These are phyloP conservation scores for Cryptotermes secundus DNA, from an alignment of 1,140 invertebrate species.

Conservation along the genomic window DNA sequence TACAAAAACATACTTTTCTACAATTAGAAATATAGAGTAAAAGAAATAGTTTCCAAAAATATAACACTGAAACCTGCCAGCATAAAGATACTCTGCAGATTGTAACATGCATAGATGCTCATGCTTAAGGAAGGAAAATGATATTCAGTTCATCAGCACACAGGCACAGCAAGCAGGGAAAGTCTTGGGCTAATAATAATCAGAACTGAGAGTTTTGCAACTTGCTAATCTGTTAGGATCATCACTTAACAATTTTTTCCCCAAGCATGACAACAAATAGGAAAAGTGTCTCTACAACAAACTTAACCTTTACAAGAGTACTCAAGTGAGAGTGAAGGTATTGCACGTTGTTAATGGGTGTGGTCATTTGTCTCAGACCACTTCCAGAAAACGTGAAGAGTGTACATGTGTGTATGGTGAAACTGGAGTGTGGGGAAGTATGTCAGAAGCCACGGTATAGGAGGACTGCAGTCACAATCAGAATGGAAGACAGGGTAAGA, in stretches of 20 bases:
- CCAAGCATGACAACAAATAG: too few relatives aligned
- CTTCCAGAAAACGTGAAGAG: too few relatives aligned
- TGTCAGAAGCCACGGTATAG: constrained; percentile 36
- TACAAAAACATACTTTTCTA: constrained; percentile 12
- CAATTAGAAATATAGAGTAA: not conserved
- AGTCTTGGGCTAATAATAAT: too few relatives aligned
- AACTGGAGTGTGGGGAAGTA: not conserved
- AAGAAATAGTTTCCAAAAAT: not conserved
- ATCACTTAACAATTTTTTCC: too few relatives aligned
- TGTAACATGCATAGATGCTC: not conserved
- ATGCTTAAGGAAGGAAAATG: not conserved
- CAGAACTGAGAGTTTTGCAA: too few relatives aligned
- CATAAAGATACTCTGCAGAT: not conserved
- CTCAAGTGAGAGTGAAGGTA: too few relatives aligned
- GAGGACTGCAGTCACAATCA: constrained; percentile 38
- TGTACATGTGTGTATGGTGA: too few relatives aligned
- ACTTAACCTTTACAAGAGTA: too few relatives aligned
- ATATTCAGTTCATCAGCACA: not conserved
- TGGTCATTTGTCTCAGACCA: too few relatives aligned
- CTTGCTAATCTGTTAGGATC: too few relatives aligned
- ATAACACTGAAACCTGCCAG: not conserved
- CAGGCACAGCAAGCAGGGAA: not conserved
- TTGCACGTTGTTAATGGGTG: too few relatives aligned
- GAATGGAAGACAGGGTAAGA: constrained; percentile 41
- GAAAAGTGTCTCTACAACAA: too few relatives aligned